Evolutionary conservation across 2,797 vertebrate species (phyloP), one percentile per base, ranked within the genome.

Genomic region (Rhynchonycteris naso): DNA sequence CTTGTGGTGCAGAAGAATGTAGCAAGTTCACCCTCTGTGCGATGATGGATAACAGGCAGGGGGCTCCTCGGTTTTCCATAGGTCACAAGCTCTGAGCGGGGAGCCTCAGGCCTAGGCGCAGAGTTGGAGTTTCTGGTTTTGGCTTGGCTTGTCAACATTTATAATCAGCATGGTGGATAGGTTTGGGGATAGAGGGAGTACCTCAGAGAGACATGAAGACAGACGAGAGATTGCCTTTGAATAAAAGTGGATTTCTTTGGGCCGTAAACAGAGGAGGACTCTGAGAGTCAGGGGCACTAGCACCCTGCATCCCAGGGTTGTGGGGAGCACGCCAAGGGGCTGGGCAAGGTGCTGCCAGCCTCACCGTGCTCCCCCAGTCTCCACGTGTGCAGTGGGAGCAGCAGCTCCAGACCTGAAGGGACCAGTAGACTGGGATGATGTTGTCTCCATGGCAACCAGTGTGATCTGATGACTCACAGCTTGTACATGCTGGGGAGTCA

Each of bases 401-500:
- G 74, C 75, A 86, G 81, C 35, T 28, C 92, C 58, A 93, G 78
- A 61, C 69, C 30, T 63, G 81, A 82, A 92, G 78, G 76, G 78
- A 95, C 88, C 69, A 61, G 88, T 30, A 92, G 94, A 85, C 59
- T 75, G 81, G 66, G 85, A 94, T 0, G 79, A 71, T 68, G 50
- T 88, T 52, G 68, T 97, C 88, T 97, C 97, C 88, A 97, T 97
- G 94, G 95, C 79, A 97, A 97, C 96, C 85, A 63, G 50, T 5
- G 33, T 83, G 94, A 71, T 83, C 95, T 96, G 82, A 91, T 90
- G 90, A 94, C 50, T 92, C 92, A 92, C 33, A 76, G 74, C 88
- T 82, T 3, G 0, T 54, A 43, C 26, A 7, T 54, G 88, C 93
- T 71, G 69, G 68, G 59, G 81, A 82, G 59, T 72, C 5, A 19